Conservation (phyloP, 2,888 invertebrate genomes). For the Rhopalosiphum nymphaeae region DNA sequence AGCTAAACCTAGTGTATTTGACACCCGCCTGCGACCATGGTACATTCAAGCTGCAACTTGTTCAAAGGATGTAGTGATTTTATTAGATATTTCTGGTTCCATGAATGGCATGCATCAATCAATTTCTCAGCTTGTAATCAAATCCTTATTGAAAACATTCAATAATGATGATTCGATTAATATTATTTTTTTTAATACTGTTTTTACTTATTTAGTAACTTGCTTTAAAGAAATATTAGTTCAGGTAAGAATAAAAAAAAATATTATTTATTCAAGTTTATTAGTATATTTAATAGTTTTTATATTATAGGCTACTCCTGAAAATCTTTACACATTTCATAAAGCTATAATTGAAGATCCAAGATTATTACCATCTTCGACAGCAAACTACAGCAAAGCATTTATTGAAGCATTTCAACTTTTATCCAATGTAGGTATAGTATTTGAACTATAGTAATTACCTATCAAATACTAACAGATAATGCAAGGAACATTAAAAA, state of each 20-base stretch:
- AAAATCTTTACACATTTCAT: slow-evolving; percentile 83
- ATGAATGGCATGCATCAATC: slow-evolving; percentile 87
- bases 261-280: neutral
- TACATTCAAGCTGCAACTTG: slow-evolving; percentile 98
- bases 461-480: neutral
- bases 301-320: slow-evolving; percentile 81
- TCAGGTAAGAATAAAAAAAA: slow-evolving; percentile 71
- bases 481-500: neutral
- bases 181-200: slow-evolving; percentile 82
- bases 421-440: slow-evolving; percentile 77
- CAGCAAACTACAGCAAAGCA: slow-evolving; percentile 87
- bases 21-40: slow-evolving; percentile 93
- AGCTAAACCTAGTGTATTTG: slow-evolving; percentile 71
- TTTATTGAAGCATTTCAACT: slow-evolving; percentile 87
- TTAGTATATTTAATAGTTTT: slow-evolving; percentile 25
- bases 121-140: slow-evolving; percentile 87
- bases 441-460: slow-evolving; percentile 54
- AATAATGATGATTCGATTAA: slow-evolving; percentile 99
- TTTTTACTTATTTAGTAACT: slow-evolving; percentile 82
- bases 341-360: slow-evolving; percentile 75
- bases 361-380: slow-evolving; percentile 78
- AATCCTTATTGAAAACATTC: slow-evolving; percentile 90
- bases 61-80: slow-evolving; percentile 95
- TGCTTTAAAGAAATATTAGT: slow-evolving; percentile 89
- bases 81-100: slow-evolving; percentile 95